Percentiles rank a stretch among this genome's conserved stretches.
Conservation (phyloP, 2,797 vertebrate genomes). For the Pogoniulus pusillus region DNA sequence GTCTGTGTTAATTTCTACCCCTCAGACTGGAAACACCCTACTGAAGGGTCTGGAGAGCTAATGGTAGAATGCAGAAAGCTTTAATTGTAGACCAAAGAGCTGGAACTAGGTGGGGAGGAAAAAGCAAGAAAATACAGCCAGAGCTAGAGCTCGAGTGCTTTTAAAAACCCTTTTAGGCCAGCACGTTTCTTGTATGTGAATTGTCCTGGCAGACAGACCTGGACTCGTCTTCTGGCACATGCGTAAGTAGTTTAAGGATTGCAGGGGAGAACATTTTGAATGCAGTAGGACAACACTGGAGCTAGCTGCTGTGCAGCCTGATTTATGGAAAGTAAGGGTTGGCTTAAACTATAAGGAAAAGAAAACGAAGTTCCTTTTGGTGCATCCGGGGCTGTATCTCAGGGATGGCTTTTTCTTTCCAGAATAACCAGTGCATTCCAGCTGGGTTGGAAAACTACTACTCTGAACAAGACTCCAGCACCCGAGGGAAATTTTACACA, state of each 20-base stretch:
- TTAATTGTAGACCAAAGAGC: not conserved
- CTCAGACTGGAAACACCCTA: not conserved
- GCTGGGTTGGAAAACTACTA: conserved; percentile 91
- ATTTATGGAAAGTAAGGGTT: not conserved
- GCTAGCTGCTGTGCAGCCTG: not conserved
- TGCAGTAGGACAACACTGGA: not conserved
- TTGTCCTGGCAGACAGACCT: not conserved
- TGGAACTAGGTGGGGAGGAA: not conserved
- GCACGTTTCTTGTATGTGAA: not conserved
- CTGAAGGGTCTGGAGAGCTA: not conserved
- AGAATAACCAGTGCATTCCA: conserved; percentile 93
- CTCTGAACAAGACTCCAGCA: conserved; percentile 87
- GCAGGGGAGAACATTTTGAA: not conserved
- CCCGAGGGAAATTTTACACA: conserved; percentile 91
- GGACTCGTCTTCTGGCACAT: not conserved
- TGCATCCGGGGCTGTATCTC: not conserved
- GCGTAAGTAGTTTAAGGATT: not conserved
- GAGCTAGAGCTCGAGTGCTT: not conserved
- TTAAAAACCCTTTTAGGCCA: not conserved
- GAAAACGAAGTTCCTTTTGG: not conserved
- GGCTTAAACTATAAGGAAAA: not conserved
- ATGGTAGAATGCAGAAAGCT: not conserved
- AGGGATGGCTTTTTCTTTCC: conserved; percentile 53
- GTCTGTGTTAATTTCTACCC: not conserved
- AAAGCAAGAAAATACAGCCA: not conserved